These are phyloP conservation scores for Gila orcuttii DNA, from an alignment of 2,113 vertebrate species.

Conservation along the genomic window DNA sequence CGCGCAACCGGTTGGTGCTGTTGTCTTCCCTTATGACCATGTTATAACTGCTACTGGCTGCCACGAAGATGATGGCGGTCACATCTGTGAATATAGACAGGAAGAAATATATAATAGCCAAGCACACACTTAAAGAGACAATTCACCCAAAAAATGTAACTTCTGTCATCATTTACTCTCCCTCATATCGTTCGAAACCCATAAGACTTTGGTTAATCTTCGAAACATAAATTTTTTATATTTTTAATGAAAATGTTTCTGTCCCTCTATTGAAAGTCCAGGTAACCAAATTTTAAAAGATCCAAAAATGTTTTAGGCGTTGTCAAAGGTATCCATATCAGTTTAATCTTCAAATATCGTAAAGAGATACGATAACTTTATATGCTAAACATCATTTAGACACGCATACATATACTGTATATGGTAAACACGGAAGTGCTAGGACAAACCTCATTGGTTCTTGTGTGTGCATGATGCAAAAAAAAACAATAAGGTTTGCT, in stretches of 20 bases:
- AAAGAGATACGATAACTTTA: too few relatives aligned
- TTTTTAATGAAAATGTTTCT: too few relatives aligned
- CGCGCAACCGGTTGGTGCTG: slow-evolving; percentile 93
- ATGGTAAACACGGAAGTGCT: not conserved
- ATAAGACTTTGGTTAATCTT: too few relatives aligned
- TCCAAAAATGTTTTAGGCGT: too few relatives aligned
- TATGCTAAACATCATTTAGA: too few relatives aligned
- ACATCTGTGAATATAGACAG: slow-evolving; percentile 79
- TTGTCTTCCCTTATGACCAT: slow-evolving; percentile 99
- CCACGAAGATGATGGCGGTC: slow-evolving; percentile 97
- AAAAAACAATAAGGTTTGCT: too few relatives aligned
- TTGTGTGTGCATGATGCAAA: not conserved
- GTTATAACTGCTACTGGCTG: slow-evolving; percentile 98
- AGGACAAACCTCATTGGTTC: not conserved
- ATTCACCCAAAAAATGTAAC: not conserved
- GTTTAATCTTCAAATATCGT: too few relatives aligned
- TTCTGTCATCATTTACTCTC: not conserved
- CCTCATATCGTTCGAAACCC: not conserved
- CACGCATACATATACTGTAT: not conserved
- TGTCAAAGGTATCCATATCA: too few relatives aligned
- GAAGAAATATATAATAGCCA: not conserved
- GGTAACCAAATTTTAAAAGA: too few relatives aligned
- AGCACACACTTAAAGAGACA: not conserved
- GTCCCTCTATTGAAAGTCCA: too few relatives aligned
- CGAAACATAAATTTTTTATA: too few relatives aligned